Conservation (phyloP, 2,113 vertebrate species). For the Australoheros scitulus region DNA sequence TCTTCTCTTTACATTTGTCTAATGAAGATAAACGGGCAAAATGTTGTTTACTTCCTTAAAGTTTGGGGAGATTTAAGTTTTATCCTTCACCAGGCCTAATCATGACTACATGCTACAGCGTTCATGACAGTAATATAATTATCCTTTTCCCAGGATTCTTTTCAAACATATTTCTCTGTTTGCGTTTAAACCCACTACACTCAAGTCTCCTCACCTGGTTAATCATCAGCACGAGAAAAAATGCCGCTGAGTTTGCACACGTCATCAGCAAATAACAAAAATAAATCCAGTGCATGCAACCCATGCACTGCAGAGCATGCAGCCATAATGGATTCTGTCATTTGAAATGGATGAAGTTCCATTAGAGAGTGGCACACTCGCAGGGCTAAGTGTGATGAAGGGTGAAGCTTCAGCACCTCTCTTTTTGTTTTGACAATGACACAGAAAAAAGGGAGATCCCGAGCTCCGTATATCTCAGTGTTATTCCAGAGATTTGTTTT, state of each 20-base stretch:
- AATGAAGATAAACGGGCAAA: not conserved
- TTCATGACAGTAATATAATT: not conserved
- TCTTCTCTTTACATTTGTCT: not conserved
- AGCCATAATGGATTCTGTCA: slow-evolving; percentile 68
- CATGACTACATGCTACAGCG: not conserved
- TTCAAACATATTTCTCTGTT: not conserved
- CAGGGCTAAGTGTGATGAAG: slow-evolving; percentile 62
- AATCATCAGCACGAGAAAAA: slow-evolving; percentile 17
- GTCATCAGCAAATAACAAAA: slow-evolving; percentile 56
- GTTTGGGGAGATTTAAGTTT: too few relatives aligned
- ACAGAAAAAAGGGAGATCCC: not conserved
- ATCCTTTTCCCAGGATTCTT: not conserved
- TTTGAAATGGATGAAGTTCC: slow-evolving; percentile 66
- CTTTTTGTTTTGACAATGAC: slow-evolving; percentile 32
- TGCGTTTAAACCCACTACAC: not conserved
- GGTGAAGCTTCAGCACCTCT: slow-evolving; percentile 40
- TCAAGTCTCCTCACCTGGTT: not conserved
- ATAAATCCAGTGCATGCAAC: slow-evolving; percentile 49
- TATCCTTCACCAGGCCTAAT: not conserved
- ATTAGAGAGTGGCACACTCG: slow-evolving; percentile 57
- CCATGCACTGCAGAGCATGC: slow-evolving; percentile 45
- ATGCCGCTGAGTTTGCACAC: slow-evolving; percentile 30
- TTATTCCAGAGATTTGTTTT: not conserved
- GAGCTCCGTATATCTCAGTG: not conserved
- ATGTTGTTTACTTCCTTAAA: not conserved